These are phyloP conservation scores for Pomatostomus ruficeps DNA, from an alignment of 2,113 vertebrate species.

Conservation along the genomic window DNA sequence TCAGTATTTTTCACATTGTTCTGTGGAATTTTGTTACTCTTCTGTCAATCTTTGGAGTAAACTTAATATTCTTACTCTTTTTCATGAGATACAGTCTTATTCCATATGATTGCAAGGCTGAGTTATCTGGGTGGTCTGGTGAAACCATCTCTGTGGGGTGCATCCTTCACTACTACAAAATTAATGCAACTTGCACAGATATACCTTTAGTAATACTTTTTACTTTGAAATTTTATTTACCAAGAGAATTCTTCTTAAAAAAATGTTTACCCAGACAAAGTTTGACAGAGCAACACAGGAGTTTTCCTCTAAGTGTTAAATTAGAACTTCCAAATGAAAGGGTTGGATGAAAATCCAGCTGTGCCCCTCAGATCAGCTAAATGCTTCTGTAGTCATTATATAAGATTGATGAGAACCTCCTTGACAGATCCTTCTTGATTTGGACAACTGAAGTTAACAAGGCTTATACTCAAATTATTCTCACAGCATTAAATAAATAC, in stretches of 20 bases:
- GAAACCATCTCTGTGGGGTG: not conserved
- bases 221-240: not conserved
- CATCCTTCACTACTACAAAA: not conserved
- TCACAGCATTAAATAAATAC: not conserved
- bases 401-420: conserved; percentile 44
- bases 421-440: conserved; percentile 51
- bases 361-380: conserved; percentile 53
- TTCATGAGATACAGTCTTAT: not conserved
- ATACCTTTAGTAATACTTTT: not conserved
- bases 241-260: not conserved
- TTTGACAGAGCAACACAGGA: conserved; percentile 25
- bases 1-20: not conserved
- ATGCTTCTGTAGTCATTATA: conserved; percentile 44
- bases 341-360: conserved; percentile 56
- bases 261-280: not conserved
- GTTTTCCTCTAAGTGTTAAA: conserved; percentile 43
- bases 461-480: not conserved
- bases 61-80: not conserved
- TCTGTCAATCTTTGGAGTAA: not conserved
- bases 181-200: not conserved
- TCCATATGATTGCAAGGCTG: not conserved
- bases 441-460: conserved; percentile 29
- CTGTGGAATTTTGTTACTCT: not conserved
- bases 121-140: not conserved
- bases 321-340: conserved; percentile 48